Conservation (phyloP, 2,113 vertebrate species). For the Trochalopteron elliotii region DNA sequence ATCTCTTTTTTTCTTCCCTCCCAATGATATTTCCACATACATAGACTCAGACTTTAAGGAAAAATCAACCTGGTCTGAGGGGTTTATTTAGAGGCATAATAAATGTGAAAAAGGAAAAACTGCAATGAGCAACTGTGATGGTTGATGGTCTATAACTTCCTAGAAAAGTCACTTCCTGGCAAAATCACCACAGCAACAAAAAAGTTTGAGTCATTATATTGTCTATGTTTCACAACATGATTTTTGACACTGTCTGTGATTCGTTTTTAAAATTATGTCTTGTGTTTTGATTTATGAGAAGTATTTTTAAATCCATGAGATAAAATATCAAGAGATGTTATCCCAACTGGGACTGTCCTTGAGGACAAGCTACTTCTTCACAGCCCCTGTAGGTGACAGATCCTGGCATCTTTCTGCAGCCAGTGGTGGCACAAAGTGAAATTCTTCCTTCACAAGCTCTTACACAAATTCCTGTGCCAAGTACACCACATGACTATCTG, state of each 20-base stretch:
- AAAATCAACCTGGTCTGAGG: neutral
- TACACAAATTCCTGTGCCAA: neutral
- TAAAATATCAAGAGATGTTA: neutral
- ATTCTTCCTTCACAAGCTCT: neutral
- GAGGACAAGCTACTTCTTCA: neutral
- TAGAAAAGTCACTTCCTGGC: too few species aligned
- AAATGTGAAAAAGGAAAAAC: neutral
- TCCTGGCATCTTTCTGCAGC: neutral
- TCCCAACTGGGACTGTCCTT: neutral
- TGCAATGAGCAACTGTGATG: neutral
- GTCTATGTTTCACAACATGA: neutral
- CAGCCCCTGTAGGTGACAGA: neutral
- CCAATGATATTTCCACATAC: neutral
- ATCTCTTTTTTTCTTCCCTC: neutral
- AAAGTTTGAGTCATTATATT: neutral
- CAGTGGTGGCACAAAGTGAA: neutral
- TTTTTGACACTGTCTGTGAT: neutral
- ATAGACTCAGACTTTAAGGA: neutral
- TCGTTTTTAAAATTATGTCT: neutral
- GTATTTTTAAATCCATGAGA: neutral
- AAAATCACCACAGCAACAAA: neutral
- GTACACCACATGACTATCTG: fast-evolving
- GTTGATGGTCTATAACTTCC: too few species aligned
- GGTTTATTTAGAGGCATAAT: neutral
- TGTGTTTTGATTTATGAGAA: neutral